Evolutionary conservation across 2,797 vertebrate genomes (phyloP), one percentile per base, ranked within the genome.

Genomic region (Momotus momota): DNA sequence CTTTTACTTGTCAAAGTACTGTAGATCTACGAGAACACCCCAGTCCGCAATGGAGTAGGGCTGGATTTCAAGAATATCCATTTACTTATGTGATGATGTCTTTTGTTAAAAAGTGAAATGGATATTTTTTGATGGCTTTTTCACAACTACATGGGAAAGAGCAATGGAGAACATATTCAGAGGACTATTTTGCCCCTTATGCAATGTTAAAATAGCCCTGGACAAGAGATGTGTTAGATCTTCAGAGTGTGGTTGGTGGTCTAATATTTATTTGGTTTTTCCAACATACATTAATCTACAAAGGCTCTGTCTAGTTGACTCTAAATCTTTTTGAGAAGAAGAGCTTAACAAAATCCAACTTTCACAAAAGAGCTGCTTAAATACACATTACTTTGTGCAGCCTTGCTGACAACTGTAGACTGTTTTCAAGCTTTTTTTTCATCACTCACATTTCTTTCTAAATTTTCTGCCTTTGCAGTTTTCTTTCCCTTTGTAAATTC

Each of bases 401-500:
- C 81, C 77, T 86, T 66, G 71, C 64, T 95, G 88, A 93, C 78
- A 92, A 77, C 78, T 84, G 64, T 71, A 81, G 80, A 55, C 81
- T 90, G 79, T 86, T 96, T 93, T 84, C 55, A 84, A 77, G 66
- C 95, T 94, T 86, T 91, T 80, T 81, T 95, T 90, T 78, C 54
- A 65, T 91, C 43, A 6, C 60, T 93, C 62, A 64, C 60, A 62
- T 72, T 88, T 80, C 60, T 82, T 87, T 77, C 62, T 33, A 86
- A 70, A 51, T 93, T 60, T 84, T 81, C 83, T 95, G 54, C 46
- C 57, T 80, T 90, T 77, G 69, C 71, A 85, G 27, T 84, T 94
- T 88, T 93, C 38, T 83, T 84, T 90, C 46, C 52, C 45, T 70
- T 94, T 25, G 41, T 61, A 33, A 82, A 3, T 46, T 82, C 60